Conservation (phyloP, 2,888 invertebrate genomes). For the Nebria brevicollis region DNA sequence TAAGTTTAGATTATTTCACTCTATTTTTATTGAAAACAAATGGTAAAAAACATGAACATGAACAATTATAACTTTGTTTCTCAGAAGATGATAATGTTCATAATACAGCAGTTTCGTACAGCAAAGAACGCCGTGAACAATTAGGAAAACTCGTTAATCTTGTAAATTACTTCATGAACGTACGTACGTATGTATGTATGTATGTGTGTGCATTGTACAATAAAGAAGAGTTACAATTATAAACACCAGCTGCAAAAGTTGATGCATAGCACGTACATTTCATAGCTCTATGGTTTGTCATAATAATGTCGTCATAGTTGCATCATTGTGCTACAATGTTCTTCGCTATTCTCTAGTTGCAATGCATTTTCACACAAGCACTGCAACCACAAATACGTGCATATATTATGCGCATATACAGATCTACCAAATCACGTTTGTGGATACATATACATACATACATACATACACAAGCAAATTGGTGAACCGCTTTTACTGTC, state of each 20-base stretch:
- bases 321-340: background rate
- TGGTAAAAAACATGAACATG: background rate
- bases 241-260: background rate
- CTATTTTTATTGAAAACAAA: background rate
- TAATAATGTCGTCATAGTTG: background rate
- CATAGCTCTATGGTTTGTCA: background rate
- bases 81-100: background rate
- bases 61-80: background rate
- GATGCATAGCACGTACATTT: slow-evolving; percentile 1
- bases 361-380: background rate
- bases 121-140: background rate
- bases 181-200: background rate
- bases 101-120: background rate
- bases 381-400: background rate
- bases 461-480: background rate
- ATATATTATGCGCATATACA: background rate
- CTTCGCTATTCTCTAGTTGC: background rate
- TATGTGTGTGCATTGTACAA: background rate
- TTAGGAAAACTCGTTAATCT: slow-evolving; percentile 1
- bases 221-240: background rate
- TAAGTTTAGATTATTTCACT: too few relatives aligned
- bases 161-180: background rate
- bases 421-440: too few relatives aligned
- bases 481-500: background rate
- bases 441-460: too few relatives aligned